These are phyloP conservation scores for Meghimatium bilineatum DNA, from an alignment of 2,888 invertebrate species.

Conservation along the genomic window DNA sequence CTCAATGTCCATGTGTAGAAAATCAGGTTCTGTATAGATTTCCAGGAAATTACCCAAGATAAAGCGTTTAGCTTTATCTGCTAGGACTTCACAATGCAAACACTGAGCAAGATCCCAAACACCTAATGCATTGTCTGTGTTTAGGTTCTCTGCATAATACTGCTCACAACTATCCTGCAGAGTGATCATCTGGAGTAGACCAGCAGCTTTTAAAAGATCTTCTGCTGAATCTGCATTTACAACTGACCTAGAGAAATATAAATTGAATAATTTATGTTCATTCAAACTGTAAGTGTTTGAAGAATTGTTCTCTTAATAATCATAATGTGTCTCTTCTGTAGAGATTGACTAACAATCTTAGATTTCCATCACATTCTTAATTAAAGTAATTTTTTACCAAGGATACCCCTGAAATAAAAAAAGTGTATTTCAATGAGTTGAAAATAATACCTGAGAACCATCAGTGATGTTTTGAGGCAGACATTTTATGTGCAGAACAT, in stretches of 20 bases:
- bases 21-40: conserved; percentile 58
- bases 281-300: too few species aligned
- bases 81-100: conserved; percentile 84
- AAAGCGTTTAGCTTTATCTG: conserved; percentile 83
- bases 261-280: too few species aligned
- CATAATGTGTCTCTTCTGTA: too few species aligned
- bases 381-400: too few species aligned
- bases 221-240: conserved; percentile 83
- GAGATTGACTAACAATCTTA: too few species aligned
- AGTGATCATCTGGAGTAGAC: conserved; percentile 89
- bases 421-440: too few species aligned
- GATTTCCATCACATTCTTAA: too few species aligned
- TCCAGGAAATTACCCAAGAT: conserved; percentile 79
- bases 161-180: conserved; percentile 87
- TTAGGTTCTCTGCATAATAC: conserved; percentile 84
- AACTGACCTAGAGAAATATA: conserved; percentile 41
- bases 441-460: too few species aligned
- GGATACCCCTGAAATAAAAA: too few species aligned
- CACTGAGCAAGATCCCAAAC: conserved; percentile 89
- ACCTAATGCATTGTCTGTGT: conserved; percentile 87
- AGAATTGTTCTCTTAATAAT: too few species aligned
- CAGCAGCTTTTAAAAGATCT: conserved; percentile 84
- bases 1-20: conserved; percentile 82
- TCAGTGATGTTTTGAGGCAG: too few species aligned
- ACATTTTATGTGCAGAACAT: too few species aligned